Evolutionary conservation across 2,888 invertebrate species (phyloP), one percentile per base, ranked within the genome.

Genomic region (Panorpa germanica): DNA sequence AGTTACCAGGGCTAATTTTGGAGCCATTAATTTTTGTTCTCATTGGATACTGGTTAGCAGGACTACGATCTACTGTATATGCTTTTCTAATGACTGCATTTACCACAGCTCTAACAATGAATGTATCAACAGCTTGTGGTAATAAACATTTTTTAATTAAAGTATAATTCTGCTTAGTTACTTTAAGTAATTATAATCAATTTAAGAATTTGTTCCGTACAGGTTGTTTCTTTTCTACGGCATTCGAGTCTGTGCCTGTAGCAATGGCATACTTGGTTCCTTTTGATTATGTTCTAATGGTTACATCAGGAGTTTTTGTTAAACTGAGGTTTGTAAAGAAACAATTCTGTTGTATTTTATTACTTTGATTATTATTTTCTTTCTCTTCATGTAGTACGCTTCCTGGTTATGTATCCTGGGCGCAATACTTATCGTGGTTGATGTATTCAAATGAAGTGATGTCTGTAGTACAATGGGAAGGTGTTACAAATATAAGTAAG

Each of bases 121-220:
- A 83, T 46, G 77, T 81, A 5, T 75, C 86, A n/a, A 74, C 80
- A 21, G 76, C 85, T 17, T 85, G 83, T 48, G 86, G 85, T 73
- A 53, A 59, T 57, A 43, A 34, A 29, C 11, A 9, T 15, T 23
- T 34, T 22, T 25, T 31, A 13, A 35, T 32, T 8, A 23, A 27
- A 14, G 20, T 15, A 12, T 8, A 10, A 17, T 18, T n/a, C n/a
- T 16, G 10, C 7, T 32, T 12, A 15, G 17, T 23, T 6, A 8
- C 28, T n/a, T n/a, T n/a, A n/a, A 13, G 4, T 19, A 24, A 11
- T 13, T n/a, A 15, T 9, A 20, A 24, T 25, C n/a, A 18, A 19
- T 23, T 5, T 9, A 16, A 8, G 2, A 14, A 9, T 21, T 34
- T 35, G 33, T 26, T 29, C 33, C 36, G 52, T 50, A 25, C 51